A percentile compares a stretch with the other conserved stretches of the same genome.
Evolutionary conservation across 2,888 invertebrate species (phyloP).

Genomic region (Lasiommata megera): DNA sequence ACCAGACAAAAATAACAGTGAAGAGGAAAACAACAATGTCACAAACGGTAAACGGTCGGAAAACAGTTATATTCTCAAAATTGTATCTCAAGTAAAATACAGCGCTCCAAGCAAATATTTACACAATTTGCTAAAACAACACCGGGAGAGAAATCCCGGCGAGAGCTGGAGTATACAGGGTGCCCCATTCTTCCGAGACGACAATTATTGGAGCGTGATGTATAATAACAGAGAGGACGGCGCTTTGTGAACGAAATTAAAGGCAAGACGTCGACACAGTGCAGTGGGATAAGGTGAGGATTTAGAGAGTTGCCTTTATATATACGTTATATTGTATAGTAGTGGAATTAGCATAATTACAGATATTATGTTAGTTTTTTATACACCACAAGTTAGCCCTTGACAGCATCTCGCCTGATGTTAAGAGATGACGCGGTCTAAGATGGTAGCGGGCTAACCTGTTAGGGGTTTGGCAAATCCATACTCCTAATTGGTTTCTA

Average conservation of each 20-base stretch:
- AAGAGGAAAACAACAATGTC: background rate
- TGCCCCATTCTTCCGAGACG: constrained; percentile 47
- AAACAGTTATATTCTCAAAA: constrained; percentile 12
- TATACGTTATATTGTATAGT: too few species aligned
- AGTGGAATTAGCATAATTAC: too few species aligned
- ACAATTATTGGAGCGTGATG: constrained; percentile 61
- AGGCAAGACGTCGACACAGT: constrained; percentile 45
- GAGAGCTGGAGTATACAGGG: constrained; percentile 33
- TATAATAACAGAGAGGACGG: constrained; percentile 45
- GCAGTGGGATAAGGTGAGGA: constrained; percentile 37
- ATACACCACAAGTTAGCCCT: too few species aligned
- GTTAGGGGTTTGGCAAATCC: too few species aligned
- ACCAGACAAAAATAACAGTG: too few species aligned
- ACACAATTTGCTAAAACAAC: constrained; percentile 32
- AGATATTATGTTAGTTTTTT: too few species aligned
- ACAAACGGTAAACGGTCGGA: constrained; percentile 3
- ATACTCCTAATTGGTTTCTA: too few species aligned
- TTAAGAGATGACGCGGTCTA: too few species aligned
- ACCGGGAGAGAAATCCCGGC: constrained; percentile 27
- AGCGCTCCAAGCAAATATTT: constrained; percentile 29
- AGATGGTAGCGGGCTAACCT: too few species aligned
- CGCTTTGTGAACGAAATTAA: constrained; percentile 58
- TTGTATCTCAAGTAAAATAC: constrained; percentile 22
- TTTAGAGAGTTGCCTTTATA: background rate
- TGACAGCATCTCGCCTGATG: too few species aligned